phyloP scores from a whole-genome alignment of 2,888 invertebrate genomes.

The Papilio gigon region DNA sequence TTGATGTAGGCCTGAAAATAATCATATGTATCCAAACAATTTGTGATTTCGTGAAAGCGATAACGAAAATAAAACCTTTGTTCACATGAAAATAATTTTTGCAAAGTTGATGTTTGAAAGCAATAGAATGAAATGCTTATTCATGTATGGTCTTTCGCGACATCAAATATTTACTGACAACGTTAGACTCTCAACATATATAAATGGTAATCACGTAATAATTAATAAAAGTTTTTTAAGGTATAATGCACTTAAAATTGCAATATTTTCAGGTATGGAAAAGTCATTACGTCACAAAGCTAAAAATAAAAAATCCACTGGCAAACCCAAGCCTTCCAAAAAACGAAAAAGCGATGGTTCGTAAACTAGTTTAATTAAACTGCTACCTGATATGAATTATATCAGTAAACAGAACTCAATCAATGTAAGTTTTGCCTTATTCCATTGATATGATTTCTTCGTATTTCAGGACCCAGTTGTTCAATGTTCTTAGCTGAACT shows the following conservation, averaged over 20 bases:
- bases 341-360: slow-evolving; percentile 71
- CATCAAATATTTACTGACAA: slow-evolving; percentile 20
- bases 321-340: slow-evolving; percentile 65
- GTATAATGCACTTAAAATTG: background rate
- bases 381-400: background rate
- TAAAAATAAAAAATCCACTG: slow-evolving; percentile 65
- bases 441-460: background rate
- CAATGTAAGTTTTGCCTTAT: background rate
- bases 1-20: background rate
- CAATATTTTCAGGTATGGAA: slow-evolving; percentile 61
- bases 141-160: slow-evolving; percentile 16
- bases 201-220: slow-evolving; percentile 1
- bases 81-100: slow-evolving; percentile 15
- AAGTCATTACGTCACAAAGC: slow-evolving; percentile 60
- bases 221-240: background rate
- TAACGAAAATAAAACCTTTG: slow-evolving; percentile 10
- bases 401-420: background rate
- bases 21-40: background rate
- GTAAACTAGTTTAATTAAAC: slow-evolving; percentile 8
- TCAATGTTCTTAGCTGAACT: slow-evolving; percentile 74
- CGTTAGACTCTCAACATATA: background rate
- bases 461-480: slow-evolving; percentile 65
- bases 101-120: slow-evolving; percentile 5
- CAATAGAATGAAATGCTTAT: slow-evolving; percentile 3
- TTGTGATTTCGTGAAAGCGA: background rate